These are phyloP conservation scores for Sminthurinus signatus DNA, from an alignment of 1,140 invertebrate genomes.

Conservation along the genomic window DNA sequence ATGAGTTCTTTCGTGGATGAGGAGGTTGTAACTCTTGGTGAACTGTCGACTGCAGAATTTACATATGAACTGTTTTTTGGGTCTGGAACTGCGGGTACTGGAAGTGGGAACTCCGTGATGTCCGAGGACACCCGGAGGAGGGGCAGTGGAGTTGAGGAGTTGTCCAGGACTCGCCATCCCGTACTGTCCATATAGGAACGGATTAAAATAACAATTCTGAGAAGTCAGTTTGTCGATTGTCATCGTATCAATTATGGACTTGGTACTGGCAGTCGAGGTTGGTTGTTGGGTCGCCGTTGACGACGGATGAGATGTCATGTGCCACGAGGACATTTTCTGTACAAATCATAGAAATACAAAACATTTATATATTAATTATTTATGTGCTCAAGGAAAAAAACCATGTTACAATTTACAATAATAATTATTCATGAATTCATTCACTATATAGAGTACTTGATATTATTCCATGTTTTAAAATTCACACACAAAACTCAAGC, in stretches of 20 bases:
- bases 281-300: too few relatives aligned
- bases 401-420: too few relatives aligned
- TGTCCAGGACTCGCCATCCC: neutral
- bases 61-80: conserved; percentile 72
- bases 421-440: too few relatives aligned
- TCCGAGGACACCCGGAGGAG: neutral
- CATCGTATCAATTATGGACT: conserved; percentile 11
- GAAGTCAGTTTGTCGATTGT: conserved; percentile 12
- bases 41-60: conserved; percentile 95
- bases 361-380: too few relatives aligned
- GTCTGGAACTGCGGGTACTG: conserved; percentile 46
- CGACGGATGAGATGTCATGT: too few relatives aligned
- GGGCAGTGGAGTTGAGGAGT: neutral
- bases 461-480: too few relatives aligned
- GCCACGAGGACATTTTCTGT: too few relatives aligned
- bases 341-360: too few relatives aligned
- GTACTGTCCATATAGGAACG: conserved; percentile 8
- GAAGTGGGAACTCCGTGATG: neutral
- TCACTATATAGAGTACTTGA: too few relatives aligned
- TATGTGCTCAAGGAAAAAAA: too few relatives aligned
- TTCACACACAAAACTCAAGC: too few relatives aligned
- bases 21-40: conserved; percentile 94
- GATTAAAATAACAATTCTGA: conserved; percentile 12
- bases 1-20: conserved; percentile 96
- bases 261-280: conserved; percentile 4